Conservation (phyloP, 2,113 vertebrate genomes). For the Dipodomys merriami region DNA sequence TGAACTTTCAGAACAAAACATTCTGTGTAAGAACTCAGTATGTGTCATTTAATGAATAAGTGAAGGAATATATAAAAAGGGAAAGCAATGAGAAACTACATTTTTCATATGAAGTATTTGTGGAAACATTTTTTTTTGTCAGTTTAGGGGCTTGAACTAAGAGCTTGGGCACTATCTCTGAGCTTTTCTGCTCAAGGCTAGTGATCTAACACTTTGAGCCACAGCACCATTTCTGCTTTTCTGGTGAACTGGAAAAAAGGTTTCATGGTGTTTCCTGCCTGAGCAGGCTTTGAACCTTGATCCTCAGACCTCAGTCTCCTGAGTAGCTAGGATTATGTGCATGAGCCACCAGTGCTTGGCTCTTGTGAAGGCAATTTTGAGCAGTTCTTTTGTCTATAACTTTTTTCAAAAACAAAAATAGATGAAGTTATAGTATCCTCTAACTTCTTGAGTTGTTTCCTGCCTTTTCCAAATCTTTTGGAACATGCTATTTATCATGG, state of each 20-base stretch:
- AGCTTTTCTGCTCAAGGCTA: too few relatives aligned
- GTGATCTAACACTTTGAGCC: too few relatives aligned
- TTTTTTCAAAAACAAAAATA: slow-evolving; percentile 51
- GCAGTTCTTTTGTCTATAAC: background rate
- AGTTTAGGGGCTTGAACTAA: too few relatives aligned
- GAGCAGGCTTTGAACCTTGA: too few relatives aligned
- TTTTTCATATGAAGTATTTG: slow-evolving; percentile 2
- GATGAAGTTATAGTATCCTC: background rate
- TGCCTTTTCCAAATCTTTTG: slow-evolving; percentile 4
- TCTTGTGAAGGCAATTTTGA: background rate
- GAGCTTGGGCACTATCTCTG: too few relatives aligned
- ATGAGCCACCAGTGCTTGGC: too few relatives aligned
- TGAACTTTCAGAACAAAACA: background rate
- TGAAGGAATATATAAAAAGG: background rate
- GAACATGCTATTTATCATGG: background rate
- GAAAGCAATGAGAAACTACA: slow-evolving; percentile 26
- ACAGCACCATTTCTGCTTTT: too few relatives aligned
- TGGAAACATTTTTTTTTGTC: background rate
- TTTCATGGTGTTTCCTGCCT: too few relatives aligned
- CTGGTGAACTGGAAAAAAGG: too few relatives aligned
- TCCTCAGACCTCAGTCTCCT: too few relatives aligned
- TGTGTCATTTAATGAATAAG: slow-evolving; percentile 17
- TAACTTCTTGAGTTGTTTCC: background rate
- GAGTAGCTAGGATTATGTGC: too few relatives aligned
- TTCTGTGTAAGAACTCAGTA: background rate